Conservation (phyloP, 2,888 invertebrate genomes). For the Meliscaeva auricollis region DNA sequence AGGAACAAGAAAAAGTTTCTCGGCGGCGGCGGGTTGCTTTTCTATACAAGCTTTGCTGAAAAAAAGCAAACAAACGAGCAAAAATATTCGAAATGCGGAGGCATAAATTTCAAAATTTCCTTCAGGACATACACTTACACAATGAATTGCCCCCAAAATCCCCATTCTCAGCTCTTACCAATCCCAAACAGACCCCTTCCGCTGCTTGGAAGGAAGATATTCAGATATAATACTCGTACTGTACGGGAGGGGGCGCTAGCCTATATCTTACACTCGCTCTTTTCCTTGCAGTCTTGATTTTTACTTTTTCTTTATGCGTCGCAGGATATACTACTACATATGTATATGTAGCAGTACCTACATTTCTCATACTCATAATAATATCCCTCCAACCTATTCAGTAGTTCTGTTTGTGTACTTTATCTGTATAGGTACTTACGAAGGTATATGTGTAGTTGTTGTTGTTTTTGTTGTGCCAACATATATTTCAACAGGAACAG, state of each 20-base stretch:
- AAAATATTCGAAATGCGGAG: conserved; percentile 74
- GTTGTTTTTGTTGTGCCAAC: conserved; percentile 60
- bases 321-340: conserved; percentile 10
- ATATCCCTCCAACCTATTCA: not conserved
- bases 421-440: too few species aligned
- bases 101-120: conserved; percentile 73
- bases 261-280: conserved; percentile 9
- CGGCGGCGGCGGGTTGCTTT: not conserved
- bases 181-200: not conserved
- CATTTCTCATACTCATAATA: not conserved
- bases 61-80: conserved; percentile 70
- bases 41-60: conserved; percentile 22
- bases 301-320: conserved; percentile 24
- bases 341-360: too few species aligned
- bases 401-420: conserved; percentile 6
- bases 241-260: not conserved
- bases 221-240: too few species aligned
- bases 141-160: conserved; percentile 10
- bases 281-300: conserved; percentile 4
- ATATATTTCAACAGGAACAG: conserved; percentile 69
- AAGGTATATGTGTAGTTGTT: not conserved
- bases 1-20: conserved; percentile 62
- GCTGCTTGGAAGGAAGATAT: conserved; percentile 1
- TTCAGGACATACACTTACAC: conserved; percentile 57
- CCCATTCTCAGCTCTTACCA: not conserved